Evolutionary conservation across 2,797 vertebrate species (phyloP), one percentile per base, ranked within the genome.

Genomic region (Thalassophryne amazonica): DNA sequence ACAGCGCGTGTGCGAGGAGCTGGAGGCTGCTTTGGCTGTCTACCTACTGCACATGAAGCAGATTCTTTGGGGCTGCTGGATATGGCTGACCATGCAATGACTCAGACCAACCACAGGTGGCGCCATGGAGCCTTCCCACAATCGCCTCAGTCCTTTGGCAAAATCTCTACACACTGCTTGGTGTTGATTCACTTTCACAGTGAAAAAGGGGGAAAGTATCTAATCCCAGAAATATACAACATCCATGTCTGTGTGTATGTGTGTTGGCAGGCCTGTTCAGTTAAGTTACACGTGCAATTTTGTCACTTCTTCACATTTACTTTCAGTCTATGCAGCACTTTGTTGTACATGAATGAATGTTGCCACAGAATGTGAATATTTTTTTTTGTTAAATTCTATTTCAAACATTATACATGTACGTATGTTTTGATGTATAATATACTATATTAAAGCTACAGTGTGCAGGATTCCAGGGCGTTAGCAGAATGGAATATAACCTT

Each of bases 81-180:
- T 85, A 68, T 89, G 92, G 88, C 78, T 95, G 50, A 89, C 86
- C 79, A 93, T 91, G 89, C 91, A 92, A 70, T 94, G 88, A 91
- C 78, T 50, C 31, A 59, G 48, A 51, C 38, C 41, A 8, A 60
- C 60, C 77, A 79, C 59, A 70, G 60, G 67, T 19, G 67, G 81
- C 47, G 57, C 64, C 53, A 32, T 25, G 53, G 60, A 76, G 61
- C 45, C 37, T 13, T 41, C 66, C 73, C 56, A 46, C 46, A 57
- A 70, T 72, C 73, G 69, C 76, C 70, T 83, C 71, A 69, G 75
- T 76, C 66, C 36, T 69, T 41, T 40, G 60, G 35, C 40, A 43
- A 38, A 46, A 54, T 73, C 59, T 54, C 45, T 16, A 12, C 52
- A 47, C 51, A 17, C 29, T 59, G 55, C 41, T n/a, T n/a, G 51